Conservation (phyloP, 2,888 invertebrate genomes). For the Byasa hedistus region DNA sequence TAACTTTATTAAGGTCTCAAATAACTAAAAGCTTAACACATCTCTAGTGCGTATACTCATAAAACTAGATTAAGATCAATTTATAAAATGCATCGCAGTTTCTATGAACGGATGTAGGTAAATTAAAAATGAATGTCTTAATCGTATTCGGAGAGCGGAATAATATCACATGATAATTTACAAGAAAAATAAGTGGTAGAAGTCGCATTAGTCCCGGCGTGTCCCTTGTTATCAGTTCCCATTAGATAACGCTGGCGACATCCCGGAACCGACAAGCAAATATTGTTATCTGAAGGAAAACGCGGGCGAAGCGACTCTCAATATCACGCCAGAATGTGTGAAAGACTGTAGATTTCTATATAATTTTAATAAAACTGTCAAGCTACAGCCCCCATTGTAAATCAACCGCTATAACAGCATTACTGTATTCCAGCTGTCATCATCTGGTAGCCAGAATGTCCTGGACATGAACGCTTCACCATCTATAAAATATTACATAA, state of each 20-base stretch:
- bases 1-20: too few relatives aligned
- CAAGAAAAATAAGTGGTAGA: constrained; percentile 33
- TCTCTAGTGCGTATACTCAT: too few relatives aligned
- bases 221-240: constrained; percentile 45
- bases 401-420: too few relatives aligned
- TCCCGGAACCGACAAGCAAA: constrained; percentile 47
- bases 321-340: constrained; percentile 21
- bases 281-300: constrained; percentile 43
- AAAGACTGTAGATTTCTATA: constrained; percentile 14
- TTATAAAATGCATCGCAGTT: neutral
- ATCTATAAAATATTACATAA: too few relatives aligned
- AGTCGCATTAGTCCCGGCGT: constrained; percentile 28
- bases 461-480: too few relatives aligned
- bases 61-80: too few relatives aligned
- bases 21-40: too few relatives aligned
- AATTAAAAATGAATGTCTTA: neutral
- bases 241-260: constrained; percentile 46
- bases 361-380: constrained; percentile 3
- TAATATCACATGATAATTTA: constrained; percentile 36
- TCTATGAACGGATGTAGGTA: neutral
- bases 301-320: constrained; percentile 28
- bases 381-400: neutral
- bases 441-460: too few relatives aligned
- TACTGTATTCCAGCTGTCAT: too few relatives aligned
- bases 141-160: constrained; percentile 8